Evolutionary conservation across 2,888 invertebrate species (phyloP).

Genomic region (Drosophila neonasuta): DNA sequence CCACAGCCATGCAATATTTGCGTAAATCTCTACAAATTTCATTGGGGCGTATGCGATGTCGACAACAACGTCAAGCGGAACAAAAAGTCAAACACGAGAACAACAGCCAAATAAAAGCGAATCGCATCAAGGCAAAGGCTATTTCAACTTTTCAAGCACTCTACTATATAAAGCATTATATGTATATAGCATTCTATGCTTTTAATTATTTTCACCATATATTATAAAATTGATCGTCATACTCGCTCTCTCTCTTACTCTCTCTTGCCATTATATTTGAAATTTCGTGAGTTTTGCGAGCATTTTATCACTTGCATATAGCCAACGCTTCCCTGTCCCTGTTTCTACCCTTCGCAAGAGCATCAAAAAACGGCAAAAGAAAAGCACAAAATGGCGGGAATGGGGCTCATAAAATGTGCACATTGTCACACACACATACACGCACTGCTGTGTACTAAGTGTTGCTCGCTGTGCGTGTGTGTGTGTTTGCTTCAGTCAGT

Average conservation of each 20-base stretch:
- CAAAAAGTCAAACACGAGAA: constrained; percentile 43
- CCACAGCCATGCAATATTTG: constrained; percentile 51
- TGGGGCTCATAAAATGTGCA: constrained; percentile 57
- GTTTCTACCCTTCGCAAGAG: constrained; percentile 15
- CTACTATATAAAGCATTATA: not conserved
- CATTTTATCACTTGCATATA: not conserved
- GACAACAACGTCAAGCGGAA: constrained; percentile 27
- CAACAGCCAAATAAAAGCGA: constrained; percentile 35
- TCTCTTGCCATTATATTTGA: no score
- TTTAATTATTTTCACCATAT: not conserved
- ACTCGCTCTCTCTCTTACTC: not conserved
- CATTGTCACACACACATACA: constrained; percentile 32
- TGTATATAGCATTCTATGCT: not conserved
- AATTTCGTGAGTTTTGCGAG: not conserved
- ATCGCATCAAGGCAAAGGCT: constrained; percentile 3
- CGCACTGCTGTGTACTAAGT: not conserved
- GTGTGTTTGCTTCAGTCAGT: not conserved
- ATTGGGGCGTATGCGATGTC: constrained; percentile 27
- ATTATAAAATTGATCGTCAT: not conserved
- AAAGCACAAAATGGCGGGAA: constrained; percentile 46
- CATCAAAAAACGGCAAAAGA: constrained; percentile 37
- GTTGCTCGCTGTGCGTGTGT: not conserved
- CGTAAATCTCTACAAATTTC: constrained; percentile 70
- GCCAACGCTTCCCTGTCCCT: not conserved
- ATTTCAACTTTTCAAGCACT: constrained; percentile 13